Conservation (phyloP, 2,888 invertebrate species). For the Scaptomyza cyrtandrae region DNA sequence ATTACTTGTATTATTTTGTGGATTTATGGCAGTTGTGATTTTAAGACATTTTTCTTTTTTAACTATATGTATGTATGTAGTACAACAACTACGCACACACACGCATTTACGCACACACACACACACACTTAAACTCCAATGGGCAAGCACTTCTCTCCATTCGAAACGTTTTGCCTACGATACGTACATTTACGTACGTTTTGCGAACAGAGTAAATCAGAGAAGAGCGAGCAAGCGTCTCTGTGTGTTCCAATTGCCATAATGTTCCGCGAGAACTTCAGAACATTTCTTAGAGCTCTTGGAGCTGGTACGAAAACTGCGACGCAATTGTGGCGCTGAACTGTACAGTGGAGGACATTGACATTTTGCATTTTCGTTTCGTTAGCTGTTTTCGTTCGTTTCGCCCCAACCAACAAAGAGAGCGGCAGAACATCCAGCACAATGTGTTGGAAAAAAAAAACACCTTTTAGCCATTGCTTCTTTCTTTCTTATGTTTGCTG, state of each 20-base stretch:
- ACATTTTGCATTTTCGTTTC: slow-evolving; percentile 83
- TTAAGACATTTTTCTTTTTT: slow-evolving; percentile 39
- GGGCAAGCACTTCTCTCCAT: slow-evolving; percentile 31
- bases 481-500: slow-evolving; percentile 15
- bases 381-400: slow-evolving; percentile 80
- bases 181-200: slow-evolving; percentile 7
- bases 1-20: slow-evolving; percentile 54
- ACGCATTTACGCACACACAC: slow-evolving; percentile 8
- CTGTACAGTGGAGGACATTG: slow-evolving; percentile 83
- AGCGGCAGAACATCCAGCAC: slow-evolving; percentile 15
- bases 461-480: slow-evolving; percentile 53
- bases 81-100: slow-evolving; percentile 15
- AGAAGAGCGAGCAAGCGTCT: slow-evolving; percentile 14
- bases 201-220: slow-evolving; percentile 18
- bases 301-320: slow-evolving; percentile 73
- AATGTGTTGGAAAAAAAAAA: slow-evolving; percentile 61
- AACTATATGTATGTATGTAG: slow-evolving; percentile 26
- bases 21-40: slow-evolving; percentile 56
- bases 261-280: slow-evolving; percentile 53
- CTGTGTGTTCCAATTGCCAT: slow-evolving; percentile 60
- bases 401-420: slow-evolving; percentile 49
- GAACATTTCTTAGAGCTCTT: slow-evolving; percentile 55
- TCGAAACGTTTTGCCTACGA: slow-evolving; percentile 57
- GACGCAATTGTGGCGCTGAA: slow-evolving; percentile 79
- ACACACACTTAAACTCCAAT: slow-evolving; percentile 27